Conservation (phyloP, 2,888 invertebrate genomes). For the Agriotes lineatus region DNA sequence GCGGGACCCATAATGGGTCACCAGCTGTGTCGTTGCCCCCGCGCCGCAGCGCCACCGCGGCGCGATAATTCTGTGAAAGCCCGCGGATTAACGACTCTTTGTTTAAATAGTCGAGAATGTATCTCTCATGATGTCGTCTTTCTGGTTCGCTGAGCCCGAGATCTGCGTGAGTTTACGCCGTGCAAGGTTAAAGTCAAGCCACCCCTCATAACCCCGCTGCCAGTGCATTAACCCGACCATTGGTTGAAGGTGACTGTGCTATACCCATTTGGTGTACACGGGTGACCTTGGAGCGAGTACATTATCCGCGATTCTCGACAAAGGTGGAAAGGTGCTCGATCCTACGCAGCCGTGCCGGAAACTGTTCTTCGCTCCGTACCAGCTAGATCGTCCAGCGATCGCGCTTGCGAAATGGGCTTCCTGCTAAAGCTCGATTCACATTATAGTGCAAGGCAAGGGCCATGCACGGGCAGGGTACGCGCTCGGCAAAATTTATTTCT, state of each 20-base stretch:
- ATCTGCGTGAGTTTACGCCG: conserved; percentile 39
- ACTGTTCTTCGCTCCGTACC: neutral
- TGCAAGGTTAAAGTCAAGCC: conserved; percentile 41
- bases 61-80: neutral
- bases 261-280: conserved; percentile 52
- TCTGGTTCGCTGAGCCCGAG: conserved; percentile 44
- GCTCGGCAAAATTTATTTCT: too few relatives aligned
- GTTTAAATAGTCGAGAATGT: conserved; percentile 39
- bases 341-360: conserved; percentile 2
- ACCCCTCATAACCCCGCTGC: conserved; percentile 36
- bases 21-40: too few relatives aligned
- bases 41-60: too few relatives aligned
- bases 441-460: too few relatives aligned
- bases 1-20: too few relatives aligned
- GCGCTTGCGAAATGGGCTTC: neutral
- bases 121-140: conserved; percentile 43
- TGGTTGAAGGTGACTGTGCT: conserved; percentile 55
- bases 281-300: conserved; percentile 51
- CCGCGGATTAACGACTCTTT: conserved; percentile 25
- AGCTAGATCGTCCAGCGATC: neutral
- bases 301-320: conserved; percentile 52
- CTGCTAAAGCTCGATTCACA: neutral
- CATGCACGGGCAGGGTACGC: too few relatives aligned
- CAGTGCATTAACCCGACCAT: conserved; percentile 53
- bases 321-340: neutral